Base-by-base conservation (phyloP, 2,113 vertebrate species). In the Tiliqua scincoides region DNA sequence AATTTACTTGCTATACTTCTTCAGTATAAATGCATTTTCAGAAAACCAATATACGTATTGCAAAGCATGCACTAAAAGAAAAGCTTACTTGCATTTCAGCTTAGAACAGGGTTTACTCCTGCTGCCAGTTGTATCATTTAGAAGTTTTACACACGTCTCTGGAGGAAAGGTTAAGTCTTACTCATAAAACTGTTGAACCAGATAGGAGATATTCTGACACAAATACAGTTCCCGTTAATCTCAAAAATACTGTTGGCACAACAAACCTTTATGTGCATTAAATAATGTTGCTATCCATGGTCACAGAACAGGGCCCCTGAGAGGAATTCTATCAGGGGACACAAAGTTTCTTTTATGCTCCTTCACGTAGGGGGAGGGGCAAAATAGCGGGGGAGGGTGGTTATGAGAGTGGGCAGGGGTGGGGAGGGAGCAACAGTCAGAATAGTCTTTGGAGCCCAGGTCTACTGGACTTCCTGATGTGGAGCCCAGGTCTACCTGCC, bases 211-310 rank as follows among this genome's bases (percentile, higher is more conserved):
- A 2, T 5, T n/a, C n/a, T 57, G 62, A 61, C 9, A 86, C 37
- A 43, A 25, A 14, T 74, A 78, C 30, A 59, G 11, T 23, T 37
- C 59, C 59, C 4, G 6, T 23, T 54, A 40, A 79, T 4, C 79
- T 59, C 68, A 40, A 83, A 87, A 89, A 73, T 14, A 61, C 4
- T 48, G 32, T 11, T 0, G 1, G 8, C 20, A 84, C 67, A 35
- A 81, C 1, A 3, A 83, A 88, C 63, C 20, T 57, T 59, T 78
- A 71, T 85, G 70, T 40, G 59, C 32, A 70, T 70, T 85, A 70
- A 68, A 79, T 32, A 32, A 75, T 32, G 62, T 52, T 59, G 8
- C 57, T 68, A 40, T 17, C 68, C n/a, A 9, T 27, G 54, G 57
- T 27, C 30, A 65, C 17, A 14, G 35, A n/a, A n/a, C n/a, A n/a